Evolutionary conservation across 2,113 vertebrate genomes (phyloP).

Genomic region (Pagrus major): DNA sequence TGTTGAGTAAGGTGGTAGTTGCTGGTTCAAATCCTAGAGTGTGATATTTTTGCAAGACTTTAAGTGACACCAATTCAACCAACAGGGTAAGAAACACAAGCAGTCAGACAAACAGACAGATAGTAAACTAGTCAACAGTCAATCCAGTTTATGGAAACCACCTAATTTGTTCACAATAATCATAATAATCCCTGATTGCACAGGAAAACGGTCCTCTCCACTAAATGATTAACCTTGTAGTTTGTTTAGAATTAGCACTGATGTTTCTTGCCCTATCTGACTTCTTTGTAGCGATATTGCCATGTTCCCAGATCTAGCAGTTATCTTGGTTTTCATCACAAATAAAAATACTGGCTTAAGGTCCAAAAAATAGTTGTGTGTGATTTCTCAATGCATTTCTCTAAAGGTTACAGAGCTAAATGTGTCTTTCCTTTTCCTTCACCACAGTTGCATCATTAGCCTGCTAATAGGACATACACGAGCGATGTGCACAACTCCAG

Average conservation of each 20-base stretch:
- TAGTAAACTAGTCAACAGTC: background rate
- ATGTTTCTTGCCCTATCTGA: background rate
- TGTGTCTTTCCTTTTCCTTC: background rate
- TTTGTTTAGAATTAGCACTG: background rate
- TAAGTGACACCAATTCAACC: background rate
- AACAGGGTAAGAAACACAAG: background rate
- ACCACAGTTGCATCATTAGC: conserved; percentile 1
- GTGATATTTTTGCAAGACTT: background rate
- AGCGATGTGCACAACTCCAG: conserved; percentile 1
- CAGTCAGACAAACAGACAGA: background rate
- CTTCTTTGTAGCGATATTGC: background rate
- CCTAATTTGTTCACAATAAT: background rate
- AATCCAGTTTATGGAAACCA: background rate
- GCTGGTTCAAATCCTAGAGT: background rate
- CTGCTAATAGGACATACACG: background rate
- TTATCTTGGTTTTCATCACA: background rate
- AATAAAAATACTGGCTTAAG: background rate
- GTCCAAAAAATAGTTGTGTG: background rate
- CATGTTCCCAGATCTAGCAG: background rate
- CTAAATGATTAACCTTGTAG: background rate
- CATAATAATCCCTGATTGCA: background rate
- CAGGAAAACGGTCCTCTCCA: background rate
- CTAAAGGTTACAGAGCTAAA: background rate
- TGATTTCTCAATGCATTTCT: background rate
- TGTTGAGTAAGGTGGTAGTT: background rate